phyloP scores from a whole-genome alignment of 2,797 vertebrate genomes.

The Clarias laeviceps region DNA sequence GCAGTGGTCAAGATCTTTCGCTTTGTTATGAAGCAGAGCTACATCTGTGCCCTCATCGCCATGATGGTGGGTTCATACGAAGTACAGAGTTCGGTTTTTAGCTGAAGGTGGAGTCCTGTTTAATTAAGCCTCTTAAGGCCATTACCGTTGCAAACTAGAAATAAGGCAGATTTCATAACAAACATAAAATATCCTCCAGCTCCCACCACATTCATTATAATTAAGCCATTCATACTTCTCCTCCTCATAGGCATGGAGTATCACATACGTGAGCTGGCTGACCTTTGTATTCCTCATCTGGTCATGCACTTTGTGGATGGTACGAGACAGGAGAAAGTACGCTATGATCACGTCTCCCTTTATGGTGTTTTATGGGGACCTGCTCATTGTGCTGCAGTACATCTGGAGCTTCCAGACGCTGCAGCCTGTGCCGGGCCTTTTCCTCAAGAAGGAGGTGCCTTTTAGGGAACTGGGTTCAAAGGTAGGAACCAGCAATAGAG shows the following conservation, averaged over 20 bases:
- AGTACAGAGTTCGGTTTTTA: slow-evolving; percentile 25
- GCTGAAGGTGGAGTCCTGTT: neutral
- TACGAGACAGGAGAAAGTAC: slow-evolving; percentile 86
- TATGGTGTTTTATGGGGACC: slow-evolving; percentile 90
- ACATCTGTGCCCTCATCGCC: slow-evolving; percentile 90
- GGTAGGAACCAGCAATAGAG: slow-evolving; percentile 66
- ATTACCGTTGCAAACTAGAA: neutral
- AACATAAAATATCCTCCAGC: neutral
- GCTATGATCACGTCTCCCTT: slow-evolving; percentile 93
- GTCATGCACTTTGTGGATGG: slow-evolving; percentile 95
- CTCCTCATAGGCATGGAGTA: slow-evolving; percentile 85
- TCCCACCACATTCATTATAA: neutral
- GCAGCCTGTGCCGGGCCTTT: slow-evolving; percentile 82
- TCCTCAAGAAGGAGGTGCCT: slow-evolving; percentile 80
- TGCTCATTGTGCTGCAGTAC: slow-evolving; percentile 87
- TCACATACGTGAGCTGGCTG: slow-evolving; percentile 94
- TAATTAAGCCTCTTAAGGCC: neutral
- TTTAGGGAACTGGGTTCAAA: slow-evolving; percentile 86
- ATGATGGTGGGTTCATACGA: slow-evolving; percentile 85
- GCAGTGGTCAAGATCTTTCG: slow-evolving; percentile 81
- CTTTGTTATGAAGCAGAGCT: slow-evolving; percentile 94
- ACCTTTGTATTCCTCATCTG: slow-evolving; percentile 91
- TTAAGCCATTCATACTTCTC: neutral
- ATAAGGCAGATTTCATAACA: neutral
- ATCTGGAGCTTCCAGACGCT: slow-evolving; percentile 88